Conservation (phyloP, 2,888 invertebrate species). For the Melipona beecheii region DNA sequence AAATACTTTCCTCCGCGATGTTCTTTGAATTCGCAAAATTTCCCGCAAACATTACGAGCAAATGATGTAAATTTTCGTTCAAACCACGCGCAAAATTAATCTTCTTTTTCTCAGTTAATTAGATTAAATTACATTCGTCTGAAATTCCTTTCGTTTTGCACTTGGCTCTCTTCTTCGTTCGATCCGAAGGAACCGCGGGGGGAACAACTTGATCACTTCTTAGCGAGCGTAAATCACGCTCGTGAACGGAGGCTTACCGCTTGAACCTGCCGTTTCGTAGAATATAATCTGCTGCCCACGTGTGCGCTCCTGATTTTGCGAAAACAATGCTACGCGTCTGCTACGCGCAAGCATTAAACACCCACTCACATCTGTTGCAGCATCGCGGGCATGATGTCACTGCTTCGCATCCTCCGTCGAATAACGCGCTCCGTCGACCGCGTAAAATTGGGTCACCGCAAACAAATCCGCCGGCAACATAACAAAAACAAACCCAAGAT, state of each 20-base stretch:
- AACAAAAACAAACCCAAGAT: neutral
- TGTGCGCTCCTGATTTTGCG: conserved; percentile 11
- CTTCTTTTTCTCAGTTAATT: no score
- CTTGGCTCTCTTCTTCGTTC: no score
- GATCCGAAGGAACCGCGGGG: no score
- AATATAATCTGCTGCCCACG: conserved; percentile 13
- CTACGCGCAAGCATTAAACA: neutral
- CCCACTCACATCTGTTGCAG: conserved; percentile 11
- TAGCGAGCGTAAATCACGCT: neutral
- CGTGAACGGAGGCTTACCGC: neutral
- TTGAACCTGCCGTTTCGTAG: conserved; percentile 1
- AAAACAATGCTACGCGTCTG: conserved; percentile 17
- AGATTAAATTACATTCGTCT: no score
- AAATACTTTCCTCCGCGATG: no score
- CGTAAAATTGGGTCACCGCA: conserved; percentile 7
- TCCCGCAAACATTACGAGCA: no score
- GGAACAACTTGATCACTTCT: no score
- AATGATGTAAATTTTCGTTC: no score
- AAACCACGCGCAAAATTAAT: no score
- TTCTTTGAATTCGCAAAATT: no score
- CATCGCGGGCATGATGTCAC: conserved; percentile 12
- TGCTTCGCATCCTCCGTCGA: conserved; percentile 3
- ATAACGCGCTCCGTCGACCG: neutral
- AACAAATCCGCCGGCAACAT: neutral
- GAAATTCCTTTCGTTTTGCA: no score